Evolutionary conservation across 2,888 invertebrate species (phyloP), one percentile per base, ranked within the genome.

Genomic region (Philhelius pedissequus): DNA sequence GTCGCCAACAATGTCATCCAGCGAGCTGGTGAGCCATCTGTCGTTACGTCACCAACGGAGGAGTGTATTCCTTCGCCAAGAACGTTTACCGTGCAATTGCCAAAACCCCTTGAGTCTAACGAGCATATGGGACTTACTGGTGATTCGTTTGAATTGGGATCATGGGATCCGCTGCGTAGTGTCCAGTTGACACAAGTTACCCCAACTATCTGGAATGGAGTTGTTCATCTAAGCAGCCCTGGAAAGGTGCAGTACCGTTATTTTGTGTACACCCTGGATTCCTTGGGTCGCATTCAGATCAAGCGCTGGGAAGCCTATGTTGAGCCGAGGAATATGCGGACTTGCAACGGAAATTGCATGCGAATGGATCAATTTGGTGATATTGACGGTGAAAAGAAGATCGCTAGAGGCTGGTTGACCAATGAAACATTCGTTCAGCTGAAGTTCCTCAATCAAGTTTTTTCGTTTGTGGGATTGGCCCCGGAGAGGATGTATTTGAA

Each of bases 351-450:
- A 87, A 64, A 64, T n/a, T 90, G 87, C 52, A 76, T 71, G 71
- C 22, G 70, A 7, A 54, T 84, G 38, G 87, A 87, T 54, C 60
- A 69, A n/a, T 87, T 87, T 87, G 75, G 89, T 82, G 0, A 45
- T 1, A 86, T 79, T 40, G 78, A 77, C 0, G 87, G 73, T 3
- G 87, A 88, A 25, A 56, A 79, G 13, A 88, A 90, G 86, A 91
- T 96, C n/a, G 95, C 95, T 88, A 93, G 94, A 87, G 97, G 97
- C n/a, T 98, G 97, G 97, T 92, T 97, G 20, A 90, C 88, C 13
- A 96, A 95, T 45, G 96, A 97, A 90, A 87, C 87, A 8, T 93
- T 96, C 69, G 92, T 98, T 54, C 97, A 97, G 90, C 93, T 98
- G 86, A 96, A 97, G 91, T 94, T 97, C 88, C 94, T 94, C 87